Evolutionary conservation across 2,797 vertebrate species (phyloP).

Genomic region (Hydrolagus colliei): DNA sequence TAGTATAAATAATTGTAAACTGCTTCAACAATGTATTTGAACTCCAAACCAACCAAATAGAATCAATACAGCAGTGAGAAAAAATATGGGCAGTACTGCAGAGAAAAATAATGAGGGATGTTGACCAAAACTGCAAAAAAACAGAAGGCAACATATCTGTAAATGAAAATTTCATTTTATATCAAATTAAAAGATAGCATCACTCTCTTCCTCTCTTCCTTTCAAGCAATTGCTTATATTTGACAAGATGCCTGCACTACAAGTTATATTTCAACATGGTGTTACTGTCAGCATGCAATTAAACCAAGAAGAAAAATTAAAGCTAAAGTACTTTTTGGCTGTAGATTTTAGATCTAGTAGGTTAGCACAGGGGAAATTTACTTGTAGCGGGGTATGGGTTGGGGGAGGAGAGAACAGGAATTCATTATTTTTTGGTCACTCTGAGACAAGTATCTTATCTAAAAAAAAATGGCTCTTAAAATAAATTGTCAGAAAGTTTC

Average conservation of each 20-base stretch:
- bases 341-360: not conserved
- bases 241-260: not conserved
- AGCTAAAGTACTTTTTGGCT: not conserved
- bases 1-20: too few species aligned
- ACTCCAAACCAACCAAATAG: too few species aligned
- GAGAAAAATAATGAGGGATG: not conserved
- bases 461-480: not conserved
- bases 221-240: not conserved
- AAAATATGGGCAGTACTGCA: not conserved
- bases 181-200: not conserved
- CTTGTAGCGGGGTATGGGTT: not conserved
- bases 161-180: not conserved
- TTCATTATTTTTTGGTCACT: not conserved
- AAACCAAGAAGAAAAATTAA: not conserved
- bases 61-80: too few species aligned
- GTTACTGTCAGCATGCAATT: not conserved
- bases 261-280: not conserved
- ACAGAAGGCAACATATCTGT: not conserved
- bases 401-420: not conserved
- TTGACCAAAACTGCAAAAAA: not conserved
- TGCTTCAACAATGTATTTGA: too few species aligned
- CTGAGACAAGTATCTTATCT: not conserved
- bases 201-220: not conserved
- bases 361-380: not conserved
- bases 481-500: not conserved